Percentiles rank a stretch among this genome's conserved stretches.
Conservation (phyloP, 2,888 invertebrate genomes). For the Drosophila neotestacea region DNA sequence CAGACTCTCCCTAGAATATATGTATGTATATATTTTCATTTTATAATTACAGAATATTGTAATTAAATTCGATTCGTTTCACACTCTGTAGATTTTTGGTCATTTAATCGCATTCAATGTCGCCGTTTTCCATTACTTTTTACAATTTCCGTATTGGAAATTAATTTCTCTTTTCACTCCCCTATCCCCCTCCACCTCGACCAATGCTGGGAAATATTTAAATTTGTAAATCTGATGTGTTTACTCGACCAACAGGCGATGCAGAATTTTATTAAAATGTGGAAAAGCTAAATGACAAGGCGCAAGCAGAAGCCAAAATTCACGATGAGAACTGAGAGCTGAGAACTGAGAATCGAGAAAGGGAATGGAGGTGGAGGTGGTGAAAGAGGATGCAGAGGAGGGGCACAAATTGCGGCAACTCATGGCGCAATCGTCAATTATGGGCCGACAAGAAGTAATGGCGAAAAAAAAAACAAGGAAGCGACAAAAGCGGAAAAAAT, state of each 20-base stretch:
- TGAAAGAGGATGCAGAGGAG: conserved; percentile 14
- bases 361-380: background rate
- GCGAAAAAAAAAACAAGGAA: conserved; percentile 37
- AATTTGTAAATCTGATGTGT: conserved; percentile 68
- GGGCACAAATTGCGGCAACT: conserved; percentile 70
- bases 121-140: conserved; percentile 53
- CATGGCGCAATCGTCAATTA: conserved; percentile 80
- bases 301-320: conserved; percentile 23
- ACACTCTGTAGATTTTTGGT: conserved; percentile 3
- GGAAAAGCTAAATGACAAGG: conserved; percentile 40
- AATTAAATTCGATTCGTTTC: conserved; percentile 17
- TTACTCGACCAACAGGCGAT: conserved; percentile 53
- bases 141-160: conserved; percentile 70
- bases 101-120: conserved; percentile 53
- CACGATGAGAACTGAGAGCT: conserved; percentile 19
- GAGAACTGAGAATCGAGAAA: background rate
- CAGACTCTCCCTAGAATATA: no score
- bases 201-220: conserved; percentile 39
- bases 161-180: conserved; percentile 52
- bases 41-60: background rate
- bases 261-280: conserved; percentile 60
- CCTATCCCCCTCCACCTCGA: background rate
- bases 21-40: no score
- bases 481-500: conserved; percentile 74
- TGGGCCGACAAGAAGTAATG: conserved; percentile 73